A percentile compares a stretch with the other conserved stretches of the same genome.
Conservation (phyloP, 2,113 vertebrate genomes). For the Phylloscopus trochiloides region DNA sequence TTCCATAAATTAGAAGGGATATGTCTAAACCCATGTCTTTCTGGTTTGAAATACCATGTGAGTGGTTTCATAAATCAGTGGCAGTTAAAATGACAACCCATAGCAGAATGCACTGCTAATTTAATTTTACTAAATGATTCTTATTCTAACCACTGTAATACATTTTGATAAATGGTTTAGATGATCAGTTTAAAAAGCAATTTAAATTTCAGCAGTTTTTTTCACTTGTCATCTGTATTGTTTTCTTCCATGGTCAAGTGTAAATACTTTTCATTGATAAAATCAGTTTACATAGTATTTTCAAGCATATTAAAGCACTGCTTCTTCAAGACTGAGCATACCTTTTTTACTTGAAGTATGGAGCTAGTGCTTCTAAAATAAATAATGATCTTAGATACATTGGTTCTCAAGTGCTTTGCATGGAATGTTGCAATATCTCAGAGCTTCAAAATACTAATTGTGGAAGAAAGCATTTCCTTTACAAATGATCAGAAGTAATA, state of each 20-base stretch:
- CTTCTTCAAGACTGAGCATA: not conserved
- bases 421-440: not conserved
- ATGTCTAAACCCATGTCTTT: not conserved
- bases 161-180: not conserved
- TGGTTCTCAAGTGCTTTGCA: not conserved
- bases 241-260: not conserved
- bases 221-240: not conserved
- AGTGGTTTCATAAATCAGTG: conserved; percentile 39
- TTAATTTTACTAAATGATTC: conserved; percentile 30
- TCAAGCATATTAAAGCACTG: not conserved
- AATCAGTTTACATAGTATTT: not conserved
- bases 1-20: conserved; percentile 37
- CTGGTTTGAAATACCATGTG: not conserved
- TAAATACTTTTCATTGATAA: not conserved
- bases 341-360: not conserved
- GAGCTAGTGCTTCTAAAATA: not conserved
- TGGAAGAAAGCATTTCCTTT: not conserved
- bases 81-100: not conserved
- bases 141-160: not conserved
- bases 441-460: not conserved
- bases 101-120: not conserved
- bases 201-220: not conserved
- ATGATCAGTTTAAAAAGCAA: not conserved
- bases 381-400: not conserved
- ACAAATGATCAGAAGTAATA: not conserved